Base-by-base conservation (phyloP, 2,113 vertebrate genomes). In the Rhagologus leucostigma region DNA sequence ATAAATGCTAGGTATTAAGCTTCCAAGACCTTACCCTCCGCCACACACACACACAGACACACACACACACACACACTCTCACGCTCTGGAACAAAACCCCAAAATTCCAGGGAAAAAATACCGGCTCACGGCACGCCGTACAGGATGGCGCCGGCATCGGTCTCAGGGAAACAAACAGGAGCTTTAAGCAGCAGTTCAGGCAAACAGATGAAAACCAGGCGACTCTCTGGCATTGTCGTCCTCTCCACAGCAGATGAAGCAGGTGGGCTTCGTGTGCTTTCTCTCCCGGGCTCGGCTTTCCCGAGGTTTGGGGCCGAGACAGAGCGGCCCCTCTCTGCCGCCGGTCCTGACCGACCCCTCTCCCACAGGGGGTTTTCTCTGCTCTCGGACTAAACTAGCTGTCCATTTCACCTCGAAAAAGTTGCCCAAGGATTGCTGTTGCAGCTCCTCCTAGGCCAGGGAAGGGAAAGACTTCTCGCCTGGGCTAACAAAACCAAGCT, bases 81-180 rank as follows among this genome's bases (percentile, higher is more conserved):
- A n/a, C n/a, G n/a, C n/a, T n/a, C n/a, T 3, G 21, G 37, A 83
- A 37, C 7, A 27, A 53, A 84, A 21, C 0, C 9, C 4, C 11
- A 63, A 18, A 53, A 46, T 63, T 4, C 5, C 29, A 18, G 14
- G 41, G 33, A 12, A 27, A 37, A 39, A 33, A 9, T 13, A 35
- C 9, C 1, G 0, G 11, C 29, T 39, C 14, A 33, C 0, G 0
- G 9, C 22, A 26, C 4, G 6, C 1, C 8, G 11, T 44, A 17
- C 16, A 32, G 0, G 17, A 21, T 18, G 13, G 11, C 3, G 4
- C 7, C 1, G 32, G 33, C 8, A 9, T 37, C 24, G 11, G 7
- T 32, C 16, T 26, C 32, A 26, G 46, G 59, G 8, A 29, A 3
- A 23, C 12, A 21, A 35, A 30, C 14, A 30, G 46, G 20, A 83